Evolutionary conservation across 1,140 invertebrate species (phyloP), one percentile per base, ranked within the genome.

Genomic region (Drusus annulatus): DNA sequence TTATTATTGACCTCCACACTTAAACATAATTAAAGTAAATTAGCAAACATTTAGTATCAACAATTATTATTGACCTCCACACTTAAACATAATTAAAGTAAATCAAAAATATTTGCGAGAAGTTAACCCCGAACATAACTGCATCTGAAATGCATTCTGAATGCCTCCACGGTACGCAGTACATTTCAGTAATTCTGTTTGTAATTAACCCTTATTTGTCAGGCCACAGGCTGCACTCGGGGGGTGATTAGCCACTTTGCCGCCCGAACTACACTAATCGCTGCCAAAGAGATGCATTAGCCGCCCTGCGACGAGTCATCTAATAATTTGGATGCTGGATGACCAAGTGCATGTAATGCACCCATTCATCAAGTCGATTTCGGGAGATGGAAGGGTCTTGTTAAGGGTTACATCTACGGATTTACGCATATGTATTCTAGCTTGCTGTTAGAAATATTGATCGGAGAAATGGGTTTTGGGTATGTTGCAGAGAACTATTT

Each of bases 231-330:
- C 45, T 71, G 13, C 68, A 50, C 74, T 83, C 79, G 75, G 80
- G 80, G 79, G 71, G 54, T 79, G 81, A 83, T 83, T 80, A 83
- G 76, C 78, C 76, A 83, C 81, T 83, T 80, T 77, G 79, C 36
- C 8, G 56, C 3, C 74, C 74, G 8, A 8, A 45, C 36, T 45
- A 10, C 36, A 13, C 58, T 76, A 80, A 82, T 82, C 78, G 81
- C 28, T 73, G 62, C 60, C 76, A 80, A 80, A 80, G 81, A 82
- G 81, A 78, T 52, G 65, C 74, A 82, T 76, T 76, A 80, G 62
- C 65, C 74, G 58, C 74, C 21, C 28, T 69, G 80, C 71, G 80
- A 76, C 71, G 76, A 79, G 80, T 82, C 65, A 82, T 82, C 81
- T 77, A 82, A 82, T 80, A 78, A 80, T 78, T 76, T 36, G 56